Conservation (phyloP, 2,888 invertebrate genomes). For the Sicus ferrugineus region DNA sequence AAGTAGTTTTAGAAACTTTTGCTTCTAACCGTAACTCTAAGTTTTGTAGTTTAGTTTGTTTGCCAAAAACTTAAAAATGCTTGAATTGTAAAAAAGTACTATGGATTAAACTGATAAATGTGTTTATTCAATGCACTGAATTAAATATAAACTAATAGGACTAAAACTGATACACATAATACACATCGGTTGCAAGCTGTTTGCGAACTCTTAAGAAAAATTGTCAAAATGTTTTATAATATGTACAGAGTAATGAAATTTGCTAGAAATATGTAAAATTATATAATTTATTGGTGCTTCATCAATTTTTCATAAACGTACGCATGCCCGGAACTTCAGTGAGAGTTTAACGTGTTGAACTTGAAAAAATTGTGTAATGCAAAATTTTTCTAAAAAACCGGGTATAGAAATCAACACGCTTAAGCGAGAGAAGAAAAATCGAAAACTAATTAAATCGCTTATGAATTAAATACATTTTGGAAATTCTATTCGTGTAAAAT, state of each 20-base stretch:
- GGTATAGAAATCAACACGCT: no score
- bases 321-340: no score
- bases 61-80: slow-evolving; percentile 24
- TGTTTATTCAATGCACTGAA: slow-evolving; percentile 24
- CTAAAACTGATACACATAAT: no score
- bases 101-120: slow-evolving; percentile 5
- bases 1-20: not conserved
- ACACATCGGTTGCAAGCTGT: no score
- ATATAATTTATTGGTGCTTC: slow-evolving; percentile 24
- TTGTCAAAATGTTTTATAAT: not conserved
- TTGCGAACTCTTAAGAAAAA: not conserved
- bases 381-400: no score
- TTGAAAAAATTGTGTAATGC: no score
- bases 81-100: slow-evolving; percentile 16
- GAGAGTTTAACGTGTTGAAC: no score
- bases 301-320: slow-evolving; percentile 23
- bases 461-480: slow-evolving; percentile 9
- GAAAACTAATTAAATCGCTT: not conserved
- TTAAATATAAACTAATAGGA: no score
- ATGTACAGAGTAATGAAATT: not conserved
- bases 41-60: slow-evolving; percentile 28
- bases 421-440: not conserved
- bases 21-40: slow-evolving; percentile 7
- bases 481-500: slow-evolving; percentile 12
- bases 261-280: slow-evolving; percentile 3